Evolutionary conservation across 2,113 vertebrate genomes (phyloP).

Genomic region (Oxyura jamaicensis): DNA sequence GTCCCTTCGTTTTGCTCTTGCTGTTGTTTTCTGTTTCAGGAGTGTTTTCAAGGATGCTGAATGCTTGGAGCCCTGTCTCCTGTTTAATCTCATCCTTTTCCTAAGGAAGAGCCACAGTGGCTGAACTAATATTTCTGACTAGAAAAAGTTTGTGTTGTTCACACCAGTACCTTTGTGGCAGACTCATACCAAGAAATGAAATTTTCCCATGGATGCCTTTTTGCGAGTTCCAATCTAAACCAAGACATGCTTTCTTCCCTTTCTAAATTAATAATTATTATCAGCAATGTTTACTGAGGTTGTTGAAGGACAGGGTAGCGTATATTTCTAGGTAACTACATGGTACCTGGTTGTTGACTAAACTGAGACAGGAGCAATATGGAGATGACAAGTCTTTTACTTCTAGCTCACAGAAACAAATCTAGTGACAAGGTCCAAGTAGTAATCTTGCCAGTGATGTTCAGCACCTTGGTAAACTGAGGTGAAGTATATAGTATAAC

Average conservation of each 20-base stretch:
- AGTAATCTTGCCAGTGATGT: not conserved
- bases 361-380: not conserved
- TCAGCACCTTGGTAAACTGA: not conserved
- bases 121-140: not conserved
- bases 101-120: not conserved
- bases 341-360: not conserved
- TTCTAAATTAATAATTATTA: not conserved
- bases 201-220: not conserved
- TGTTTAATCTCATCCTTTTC: not conserved
- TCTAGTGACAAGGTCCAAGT: not conserved
- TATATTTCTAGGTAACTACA: not conserved
- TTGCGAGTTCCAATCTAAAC: not conserved
- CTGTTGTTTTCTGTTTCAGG: not conserved
- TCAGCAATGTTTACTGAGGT: not conserved
- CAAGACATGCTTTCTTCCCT: not conserved
- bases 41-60: not conserved
- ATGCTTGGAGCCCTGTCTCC: not conserved
- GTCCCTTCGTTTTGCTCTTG: not conserved
- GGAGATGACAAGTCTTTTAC: not conserved
- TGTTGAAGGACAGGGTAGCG: not conserved
- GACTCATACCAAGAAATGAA: not conserved
- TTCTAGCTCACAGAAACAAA: not conserved
- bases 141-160: not conserved
- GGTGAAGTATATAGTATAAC: not conserved
- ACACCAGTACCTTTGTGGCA: not conserved